Base-by-base conservation (phyloP, 2,888 invertebrate genomes). In the Meiosimyza decipiens region DNA sequence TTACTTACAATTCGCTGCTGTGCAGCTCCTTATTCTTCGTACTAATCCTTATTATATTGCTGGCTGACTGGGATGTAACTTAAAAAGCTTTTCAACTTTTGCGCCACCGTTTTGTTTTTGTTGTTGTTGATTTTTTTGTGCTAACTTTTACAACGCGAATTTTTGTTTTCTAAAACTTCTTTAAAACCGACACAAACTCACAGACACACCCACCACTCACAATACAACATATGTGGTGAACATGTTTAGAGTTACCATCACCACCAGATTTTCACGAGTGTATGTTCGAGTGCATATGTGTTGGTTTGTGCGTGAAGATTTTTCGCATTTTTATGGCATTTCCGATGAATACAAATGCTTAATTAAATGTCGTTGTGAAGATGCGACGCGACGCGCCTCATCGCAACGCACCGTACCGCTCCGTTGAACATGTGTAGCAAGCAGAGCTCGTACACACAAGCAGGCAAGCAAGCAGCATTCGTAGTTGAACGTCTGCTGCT, bases 341-440 rank as follows among this genome's bases (percentile, higher is more conserved):
- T 81, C 79, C 83, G 82, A 82, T 83, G 83, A 84, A 84, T 83
- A 83, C 80, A 84, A 83, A 84, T 83, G 83, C 79, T 83, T 84
- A 83, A 83, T 83, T 83, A 83, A 83, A 83, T 80, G 81, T 76
- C 78, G 73, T 76, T 78, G 77, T 76, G 75, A 63, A 63, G 57
- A 28, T 49, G 33, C 49, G 72, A 70, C 63, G 60, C 71, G 75
- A 77, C 65, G 73, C n/a, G 6, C 15, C 33, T 52, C 40, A 28
- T 18, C 64, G 11, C 64, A n/a, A 12, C 40, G 40, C 9, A 40
- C 40, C 40, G 40, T 9, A 9, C 9, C 9, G 22, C 22, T 22
- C 22, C 2, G 40, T 40, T 7, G 9, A 40, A 40, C 40, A 40
- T 40, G 40, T 40, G 40, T 40, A 40, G n/a, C n/a, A n/a, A n/a